phyloP scores from a whole-genome alignment of 1,140 invertebrate species.

The Belonocnema kinseyi region DNA sequence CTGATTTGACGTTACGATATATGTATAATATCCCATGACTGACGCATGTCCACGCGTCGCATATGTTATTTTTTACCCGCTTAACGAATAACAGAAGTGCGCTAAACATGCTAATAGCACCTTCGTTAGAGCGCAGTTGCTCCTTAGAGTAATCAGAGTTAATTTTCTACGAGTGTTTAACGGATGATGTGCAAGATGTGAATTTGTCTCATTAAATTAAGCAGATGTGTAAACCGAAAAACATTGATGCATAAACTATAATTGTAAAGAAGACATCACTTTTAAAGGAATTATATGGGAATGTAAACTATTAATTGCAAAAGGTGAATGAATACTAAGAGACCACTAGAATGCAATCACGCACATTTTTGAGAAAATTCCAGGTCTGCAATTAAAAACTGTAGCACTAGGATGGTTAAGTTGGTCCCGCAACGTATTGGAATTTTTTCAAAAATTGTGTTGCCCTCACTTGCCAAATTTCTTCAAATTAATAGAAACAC shows the following conservation, averaged over 20 bases:
- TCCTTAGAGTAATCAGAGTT: not conserved
- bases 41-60: slow-evolving; percentile 46
- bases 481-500: no score
- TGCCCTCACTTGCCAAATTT: no score
- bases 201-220: not conserved
- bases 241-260: no score
- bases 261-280: no score
- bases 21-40: slow-evolving; percentile 41
- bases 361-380: no score
- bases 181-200: not conserved
- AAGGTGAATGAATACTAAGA: no score
- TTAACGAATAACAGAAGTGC: slow-evolving; percentile 12
- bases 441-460: no score
- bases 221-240: no score
- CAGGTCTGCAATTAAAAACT: no score
- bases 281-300: not conserved
- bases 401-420: no score
- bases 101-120: slow-evolving; percentile 17
- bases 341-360: no score
- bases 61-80: slow-evolving; percentile 39
- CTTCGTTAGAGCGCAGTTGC: not conserved
- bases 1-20: slow-evolving; percentile 40
- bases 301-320: not conserved
- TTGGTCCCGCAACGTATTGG: no score
- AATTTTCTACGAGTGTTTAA: slow-evolving; percentile 18